These are phyloP conservation scores for Anabacerthia variegaticeps DNA, from an alignment of 2,797 vertebrate species.

Conservation along the genomic window DNA sequence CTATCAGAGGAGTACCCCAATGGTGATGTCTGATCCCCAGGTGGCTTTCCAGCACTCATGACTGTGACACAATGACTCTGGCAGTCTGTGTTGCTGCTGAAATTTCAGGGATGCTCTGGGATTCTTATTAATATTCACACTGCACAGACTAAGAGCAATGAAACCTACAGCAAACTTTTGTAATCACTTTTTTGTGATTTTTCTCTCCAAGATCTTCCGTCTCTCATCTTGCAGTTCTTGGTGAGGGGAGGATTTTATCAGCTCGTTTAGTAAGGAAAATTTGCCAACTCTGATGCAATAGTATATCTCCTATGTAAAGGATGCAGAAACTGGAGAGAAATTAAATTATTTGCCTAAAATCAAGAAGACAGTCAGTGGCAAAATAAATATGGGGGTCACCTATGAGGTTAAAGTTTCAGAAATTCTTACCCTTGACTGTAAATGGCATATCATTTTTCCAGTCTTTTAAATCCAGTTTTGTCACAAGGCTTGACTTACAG, in stretches of 20 bases:
- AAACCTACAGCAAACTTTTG: background rate
- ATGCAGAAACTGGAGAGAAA: background rate
- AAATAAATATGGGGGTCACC: background rate
- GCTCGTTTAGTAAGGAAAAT: background rate
- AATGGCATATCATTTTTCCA: background rate
- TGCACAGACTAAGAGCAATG: background rate
- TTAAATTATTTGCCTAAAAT: background rate
- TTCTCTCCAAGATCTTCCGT: background rate
- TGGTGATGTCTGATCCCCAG: too few relatives aligned
- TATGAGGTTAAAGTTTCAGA: background rate
- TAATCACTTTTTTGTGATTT: background rate
- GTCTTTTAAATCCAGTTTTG: background rate
- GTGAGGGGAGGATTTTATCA: background rate
- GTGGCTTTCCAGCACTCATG: background rate
- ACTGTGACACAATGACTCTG: background rate
- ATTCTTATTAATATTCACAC: background rate
- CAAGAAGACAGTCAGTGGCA: background rate
- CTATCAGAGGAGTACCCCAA: background rate
- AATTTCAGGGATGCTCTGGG: background rate
- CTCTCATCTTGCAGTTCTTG: background rate
- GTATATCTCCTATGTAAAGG: background rate
- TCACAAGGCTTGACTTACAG: background rate
- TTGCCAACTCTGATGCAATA: background rate
- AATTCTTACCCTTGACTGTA: background rate
- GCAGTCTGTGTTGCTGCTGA: background rate